Evolutionary conservation across 1,140 invertebrate species (phyloP).

Genomic region (Glomeris maerens): DNA sequence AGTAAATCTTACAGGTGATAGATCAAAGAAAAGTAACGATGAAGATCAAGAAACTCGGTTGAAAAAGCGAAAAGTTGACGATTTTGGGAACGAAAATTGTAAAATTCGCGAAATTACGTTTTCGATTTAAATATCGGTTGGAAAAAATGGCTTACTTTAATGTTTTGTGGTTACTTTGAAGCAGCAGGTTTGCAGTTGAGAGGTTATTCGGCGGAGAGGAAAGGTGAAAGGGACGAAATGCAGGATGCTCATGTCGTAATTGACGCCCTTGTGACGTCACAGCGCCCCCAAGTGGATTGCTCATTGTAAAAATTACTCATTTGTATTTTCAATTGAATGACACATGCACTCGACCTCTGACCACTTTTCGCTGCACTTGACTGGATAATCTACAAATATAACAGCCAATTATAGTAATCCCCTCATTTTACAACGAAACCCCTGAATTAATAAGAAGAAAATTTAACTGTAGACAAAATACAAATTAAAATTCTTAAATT

Average conservation of each 20-base stretch:
- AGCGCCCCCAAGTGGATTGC: too few relatives aligned
- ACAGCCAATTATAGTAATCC: too few relatives aligned
- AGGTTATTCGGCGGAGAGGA: conserved; percentile 23
- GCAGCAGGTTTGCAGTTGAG: conserved; percentile 8
- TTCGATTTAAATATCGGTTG: background rate
- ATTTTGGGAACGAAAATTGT: background rate
- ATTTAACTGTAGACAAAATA: too few relatives aligned
- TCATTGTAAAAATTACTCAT: too few relatives aligned
- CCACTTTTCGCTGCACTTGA: too few relatives aligned
- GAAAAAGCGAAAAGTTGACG: background rate
- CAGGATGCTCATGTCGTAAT: conserved; percentile 34
- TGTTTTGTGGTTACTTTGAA: too few relatives aligned
- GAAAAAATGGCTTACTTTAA: background rate
- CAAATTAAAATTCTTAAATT: too few relatives aligned
- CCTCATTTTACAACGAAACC: too few relatives aligned
- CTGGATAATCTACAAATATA: too few relatives aligned
- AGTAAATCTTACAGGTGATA: background rate
- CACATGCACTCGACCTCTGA: too few relatives aligned
- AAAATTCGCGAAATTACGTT: background rate
- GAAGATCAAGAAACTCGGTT: background rate
- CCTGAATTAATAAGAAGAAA: too few relatives aligned
- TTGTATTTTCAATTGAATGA: too few relatives aligned
- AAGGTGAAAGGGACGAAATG: conserved; percentile 39
- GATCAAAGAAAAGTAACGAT: background rate
- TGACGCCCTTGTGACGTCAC: conserved; percentile 16